These are phyloP conservation scores for Conomelus anceps DNA, from an alignment of 2,888 invertebrate genomes.

Conservation along the genomic window DNA sequence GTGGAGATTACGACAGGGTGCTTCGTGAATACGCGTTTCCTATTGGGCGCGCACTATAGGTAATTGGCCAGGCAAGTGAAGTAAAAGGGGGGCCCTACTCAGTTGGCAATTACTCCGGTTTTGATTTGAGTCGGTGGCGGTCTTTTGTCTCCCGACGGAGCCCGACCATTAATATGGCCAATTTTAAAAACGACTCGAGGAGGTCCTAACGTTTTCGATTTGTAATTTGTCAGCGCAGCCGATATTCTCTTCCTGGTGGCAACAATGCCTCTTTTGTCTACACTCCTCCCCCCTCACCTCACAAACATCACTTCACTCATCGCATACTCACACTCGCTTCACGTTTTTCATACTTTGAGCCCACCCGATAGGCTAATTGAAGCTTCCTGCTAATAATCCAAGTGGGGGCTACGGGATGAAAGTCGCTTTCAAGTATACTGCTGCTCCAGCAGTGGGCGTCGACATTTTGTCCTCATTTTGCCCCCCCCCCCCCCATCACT, in stretches of 20 bases:
- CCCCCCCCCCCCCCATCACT: too few species aligned
- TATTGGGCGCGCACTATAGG: neutral
- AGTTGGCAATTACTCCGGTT: neutral
- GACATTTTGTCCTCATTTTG: neutral
- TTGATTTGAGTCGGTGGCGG: too few species aligned
- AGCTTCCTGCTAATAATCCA: neutral
- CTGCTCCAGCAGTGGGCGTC: neutral
- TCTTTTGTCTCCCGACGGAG: neutral
- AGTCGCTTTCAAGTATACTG: neutral
- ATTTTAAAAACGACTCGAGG: neutral
- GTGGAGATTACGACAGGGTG: too few species aligned
- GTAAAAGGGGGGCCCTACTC: neutral
- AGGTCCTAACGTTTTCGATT: neutral
- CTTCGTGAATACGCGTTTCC: too few species aligned
- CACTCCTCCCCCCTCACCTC: neutral
- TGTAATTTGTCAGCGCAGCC: neutral
- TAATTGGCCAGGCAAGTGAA: neutral
- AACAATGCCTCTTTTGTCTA: neutral
- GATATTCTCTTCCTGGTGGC: neutral
- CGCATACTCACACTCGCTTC: neutral
- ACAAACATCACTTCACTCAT: neutral
- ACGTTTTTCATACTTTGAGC: neutral
- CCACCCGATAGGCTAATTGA: neutral
- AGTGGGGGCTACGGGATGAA: neutral
- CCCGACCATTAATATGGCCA: neutral